Conservation (phyloP, 2,797 vertebrate genomes). For the Ateles fusciceps region DNA sequence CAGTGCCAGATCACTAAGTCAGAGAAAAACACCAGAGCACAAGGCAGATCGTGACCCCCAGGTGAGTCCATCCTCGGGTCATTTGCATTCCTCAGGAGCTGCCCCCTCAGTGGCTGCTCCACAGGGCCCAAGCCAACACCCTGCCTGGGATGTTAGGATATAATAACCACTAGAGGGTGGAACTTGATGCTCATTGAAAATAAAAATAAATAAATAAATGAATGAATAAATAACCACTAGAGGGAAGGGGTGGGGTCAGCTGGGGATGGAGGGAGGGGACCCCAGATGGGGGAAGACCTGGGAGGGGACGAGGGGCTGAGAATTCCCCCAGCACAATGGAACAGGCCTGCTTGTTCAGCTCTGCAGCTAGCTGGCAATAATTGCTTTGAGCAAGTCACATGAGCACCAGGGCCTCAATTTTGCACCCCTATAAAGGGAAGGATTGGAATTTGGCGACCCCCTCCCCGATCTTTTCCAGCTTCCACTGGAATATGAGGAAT, state of each 20-base stretch:
- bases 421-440: neutral
- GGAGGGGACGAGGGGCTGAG: neutral
- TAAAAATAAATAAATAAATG: no score
- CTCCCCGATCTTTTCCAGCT: neutral
- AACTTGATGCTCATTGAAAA: no score
- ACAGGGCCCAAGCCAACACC: neutral
- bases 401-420: neutral
- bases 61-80: accelerated
- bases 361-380: neutral
- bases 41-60: neutral
- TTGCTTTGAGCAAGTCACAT: no score
- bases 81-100: neutral
- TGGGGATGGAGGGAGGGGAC: neutral
- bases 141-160: neutral
- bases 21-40: neutral
- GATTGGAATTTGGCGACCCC: neutral
- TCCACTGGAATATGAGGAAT: accelerated
- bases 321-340: neutral
- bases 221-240: neutral
- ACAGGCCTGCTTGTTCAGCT: neutral
- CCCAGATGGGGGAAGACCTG: no score
- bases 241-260: neutral
- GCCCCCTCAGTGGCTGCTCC: neutral
- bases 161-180: neutral
- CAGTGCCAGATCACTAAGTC: neutral